Evolutionary conservation across 2,888 invertebrate genomes (phyloP), one percentile per base, ranked within the genome.

Genomic region (Oxytorus armatus): DNA sequence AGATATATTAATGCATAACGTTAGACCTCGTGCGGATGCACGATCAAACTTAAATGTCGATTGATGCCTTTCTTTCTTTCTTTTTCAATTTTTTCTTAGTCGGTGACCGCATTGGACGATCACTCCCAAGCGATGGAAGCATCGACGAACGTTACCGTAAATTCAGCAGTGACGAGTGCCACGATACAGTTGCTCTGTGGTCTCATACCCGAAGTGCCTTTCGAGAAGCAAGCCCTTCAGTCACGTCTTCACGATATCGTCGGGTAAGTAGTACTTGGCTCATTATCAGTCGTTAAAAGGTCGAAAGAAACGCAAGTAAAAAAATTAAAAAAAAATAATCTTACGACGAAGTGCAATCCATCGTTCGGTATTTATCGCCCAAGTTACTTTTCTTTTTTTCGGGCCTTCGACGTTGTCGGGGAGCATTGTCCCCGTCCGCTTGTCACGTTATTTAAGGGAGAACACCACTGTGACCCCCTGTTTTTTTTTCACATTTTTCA

Each of bases 211-310:
- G 93, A 93, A 86, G 90, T 91, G 47, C 92, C 93, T 39, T 92
- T 92, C 83, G 92, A 92, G 68, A 92, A 92, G 76, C 88, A 92
- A 39, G 83, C 90, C 8, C 89, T 91, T 59, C 91, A 91, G 77
- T 87, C 89, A 77, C 91, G 94, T 53, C 88, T 94, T 39, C 94
- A 94, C 84, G 94, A 94, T 86, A 92, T 94, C 72, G 92, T 93
- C 51, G 94, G 94, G 94, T 94, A 89, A 92, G 93, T 92, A 55
- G 25, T 2, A 47, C 4, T 29, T 42, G n/a, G 1, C 5, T 10
- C 7, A 53, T n/a, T 11, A n/a, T 7, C 21, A 7, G 21, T 8
- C 10, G 21, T 7, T 3, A 51, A 8, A n/a, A n/a, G n/a, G n/a
- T n/a, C n/a, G n/a, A n/a, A n/a, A n/a, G n/a, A n/a, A n/a, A n/a